A percentile compares a stretch with the other conserved stretches of the same genome.
These are phyloP conservation scores for Terrapene triunguis DNA, from an alignment of 2,113 vertebrate species.

Conservation along the genomic window DNA sequence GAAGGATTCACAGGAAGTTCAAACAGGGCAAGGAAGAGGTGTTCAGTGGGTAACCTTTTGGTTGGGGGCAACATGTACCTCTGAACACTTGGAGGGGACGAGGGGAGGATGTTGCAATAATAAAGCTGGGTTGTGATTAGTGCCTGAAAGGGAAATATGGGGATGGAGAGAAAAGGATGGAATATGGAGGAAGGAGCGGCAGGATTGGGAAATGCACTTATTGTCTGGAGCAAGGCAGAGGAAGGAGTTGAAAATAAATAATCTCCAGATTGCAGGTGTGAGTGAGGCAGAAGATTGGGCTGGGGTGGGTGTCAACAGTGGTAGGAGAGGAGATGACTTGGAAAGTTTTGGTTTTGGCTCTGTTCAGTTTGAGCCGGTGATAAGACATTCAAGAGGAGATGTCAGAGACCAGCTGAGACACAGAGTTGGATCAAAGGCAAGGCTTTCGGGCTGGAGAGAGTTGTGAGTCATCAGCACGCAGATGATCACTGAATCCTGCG, in stretches of 20 bases:
- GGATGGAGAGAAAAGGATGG: not conserved
- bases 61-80: not conserved
- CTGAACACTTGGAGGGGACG: too few species aligned
- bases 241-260: not conserved
- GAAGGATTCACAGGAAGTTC: not conserved
- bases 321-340: not conserved
- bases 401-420: not conserved
- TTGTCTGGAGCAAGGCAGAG: not conserved
- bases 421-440: not conserved
- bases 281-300: too few species aligned
- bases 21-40: not conserved
- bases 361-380: not conserved
- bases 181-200: not conserved
- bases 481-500: not conserved
- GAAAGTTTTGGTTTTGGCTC: not conserved
- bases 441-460: not conserved
- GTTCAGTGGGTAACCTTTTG: not conserved
- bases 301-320: not conserved
- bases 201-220: not conserved
- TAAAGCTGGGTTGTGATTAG: not conserved
- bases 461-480: not conserved
- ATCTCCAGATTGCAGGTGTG: not conserved
- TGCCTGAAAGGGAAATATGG: not conserved
- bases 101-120: not conserved
- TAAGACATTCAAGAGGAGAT: not conserved